Evolutionary conservation across 2,888 invertebrate species (phyloP), one percentile per base, ranked within the genome.

Genomic region (Coelopa pilipes): DNA sequence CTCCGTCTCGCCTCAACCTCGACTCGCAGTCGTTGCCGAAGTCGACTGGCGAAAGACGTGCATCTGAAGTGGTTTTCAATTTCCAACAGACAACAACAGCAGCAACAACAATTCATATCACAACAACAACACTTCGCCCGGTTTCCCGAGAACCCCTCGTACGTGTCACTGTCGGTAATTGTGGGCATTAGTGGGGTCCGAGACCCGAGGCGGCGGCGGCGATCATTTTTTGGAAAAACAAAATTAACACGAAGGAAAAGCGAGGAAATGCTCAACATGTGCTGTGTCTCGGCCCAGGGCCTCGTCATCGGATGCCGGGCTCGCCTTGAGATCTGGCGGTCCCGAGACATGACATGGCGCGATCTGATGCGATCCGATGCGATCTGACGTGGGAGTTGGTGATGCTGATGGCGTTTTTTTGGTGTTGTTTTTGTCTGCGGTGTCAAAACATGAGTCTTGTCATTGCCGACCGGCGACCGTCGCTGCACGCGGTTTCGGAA

Each of bases 381-480:
- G 21, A 66, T 50, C 21, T 66, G 66, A 63, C n/a, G 63, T 45
- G 45, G 63, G 46, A 46, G 63, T 46, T 45, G 63, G 46, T 65
- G n/a, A n/a, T n/a, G n/a, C n/a, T n/a, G n/a, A n/a, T n/a, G n/a
- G n/a, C n/a, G n/a, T n/a, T n/a, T n/a, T n/a, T n/a, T n/a, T n/a
- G n/a, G n/a, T n/a, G n/a, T n/a, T n/a, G n/a, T n/a, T n/a, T 19
- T 59, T 17, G 57, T 17, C 24, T 19, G 19, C 57, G 21, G 62
- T 62, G 65, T 66, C 66, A 66, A 66, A 66, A 66, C 66, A 66
- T 66, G 15, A 50, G 66, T 49, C 12, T 66, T 62, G 19, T 49
- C 50, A 15, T 17, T 19, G 21, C 19, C n/a, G 65, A 65, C 17
- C 21, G 49, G n/a, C n/a, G n/a, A n/a, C n/a, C n/a, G n/a, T n/a